Percentiles rank a stretch among this genome's conserved stretches.
Conservation (phyloP, 2,113 vertebrate genomes). For the Pelusios castaneus region DNA sequence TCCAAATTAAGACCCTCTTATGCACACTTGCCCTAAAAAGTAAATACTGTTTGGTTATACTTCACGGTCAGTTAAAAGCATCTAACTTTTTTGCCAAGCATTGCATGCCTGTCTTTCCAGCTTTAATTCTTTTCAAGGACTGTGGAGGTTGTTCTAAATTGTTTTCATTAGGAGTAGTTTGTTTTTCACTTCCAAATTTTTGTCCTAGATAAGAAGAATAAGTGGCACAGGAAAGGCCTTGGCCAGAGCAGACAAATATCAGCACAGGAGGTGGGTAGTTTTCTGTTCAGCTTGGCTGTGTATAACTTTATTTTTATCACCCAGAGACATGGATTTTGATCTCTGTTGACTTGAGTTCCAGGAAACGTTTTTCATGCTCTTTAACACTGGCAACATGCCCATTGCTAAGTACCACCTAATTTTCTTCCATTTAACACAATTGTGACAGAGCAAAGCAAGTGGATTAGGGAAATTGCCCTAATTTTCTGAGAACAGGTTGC, state of each 20-base stretch:
- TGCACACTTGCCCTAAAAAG: rapidly evolving
- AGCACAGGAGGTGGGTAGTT: conserved; percentile 90
- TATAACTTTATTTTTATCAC: neutral
- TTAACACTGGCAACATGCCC: neutral
- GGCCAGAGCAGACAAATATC: conserved; percentile 94
- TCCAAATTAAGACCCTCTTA: neutral
- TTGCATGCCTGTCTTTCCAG: neutral
- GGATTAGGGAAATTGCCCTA: neutral
- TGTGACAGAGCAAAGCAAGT: neutral
- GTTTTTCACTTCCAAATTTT: conserved; percentile 28
- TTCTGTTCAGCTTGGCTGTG: neutral
- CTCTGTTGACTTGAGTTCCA: neutral
- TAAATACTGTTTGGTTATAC: neutral
- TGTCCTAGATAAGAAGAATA: conserved; percentile 89
- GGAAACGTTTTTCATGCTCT: neutral
- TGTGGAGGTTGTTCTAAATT: neutral
- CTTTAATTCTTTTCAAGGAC: conserved; percentile 19
- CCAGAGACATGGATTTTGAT: neutral
- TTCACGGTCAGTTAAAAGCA: neutral
- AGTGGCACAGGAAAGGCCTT: conserved; percentile 95
- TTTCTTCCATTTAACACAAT: neutral
- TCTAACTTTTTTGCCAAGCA: neutral
- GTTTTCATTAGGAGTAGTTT: conserved; percentile 30
- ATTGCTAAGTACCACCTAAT: neutral
- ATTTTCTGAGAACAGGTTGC: conserved; percentile 4